Evolutionary conservation across 2,888 invertebrate species (phyloP).

Genomic region (Endomychus coccineus): DNA sequence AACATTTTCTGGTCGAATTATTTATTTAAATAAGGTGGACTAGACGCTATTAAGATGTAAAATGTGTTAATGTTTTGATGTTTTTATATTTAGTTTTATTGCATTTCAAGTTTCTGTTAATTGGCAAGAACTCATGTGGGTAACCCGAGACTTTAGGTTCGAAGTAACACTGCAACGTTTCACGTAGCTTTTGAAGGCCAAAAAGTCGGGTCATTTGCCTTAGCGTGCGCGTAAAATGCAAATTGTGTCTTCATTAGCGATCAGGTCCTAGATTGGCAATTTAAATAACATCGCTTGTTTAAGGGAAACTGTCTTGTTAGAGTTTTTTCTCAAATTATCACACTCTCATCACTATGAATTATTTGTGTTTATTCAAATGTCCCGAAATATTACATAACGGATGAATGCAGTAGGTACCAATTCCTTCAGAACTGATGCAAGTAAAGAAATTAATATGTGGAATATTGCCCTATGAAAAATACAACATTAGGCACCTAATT

Average conservation of each 20-base stretch:
- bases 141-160: conserved; percentile 1
- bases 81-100: conserved; percentile 11
- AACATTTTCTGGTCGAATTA: conserved; percentile 9
- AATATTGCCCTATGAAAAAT: too few relatives aligned
- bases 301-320: too few relatives aligned
- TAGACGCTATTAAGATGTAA: conserved; percentile 13
- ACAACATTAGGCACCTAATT: too few relatives aligned
- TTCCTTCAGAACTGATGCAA: too few relatives aligned
- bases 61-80: conserved; percentile 12
- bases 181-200: conserved; percentile 18
- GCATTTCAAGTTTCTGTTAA: conserved; percentile 9
- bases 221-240: conserved; percentile 31
- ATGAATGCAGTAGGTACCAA: too few relatives aligned
- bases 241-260: conserved; percentile 32
- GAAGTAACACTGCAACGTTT: conserved; percentile 1
- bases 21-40: conserved; percentile 13
- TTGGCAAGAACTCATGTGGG: conserved; percentile 11
- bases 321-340: too few relatives aligned
- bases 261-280: too few relatives aligned
- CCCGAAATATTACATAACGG: too few relatives aligned
- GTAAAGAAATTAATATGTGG: too few relatives aligned
- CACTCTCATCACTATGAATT: too few relatives aligned
- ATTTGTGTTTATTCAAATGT: too few relatives aligned
- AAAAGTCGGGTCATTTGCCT: conserved; percentile 27
- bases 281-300: too few relatives aligned